Evolutionary conservation across 2,113 vertebrate genomes (phyloP).

Genomic region (Lampris incognitus): DNA sequence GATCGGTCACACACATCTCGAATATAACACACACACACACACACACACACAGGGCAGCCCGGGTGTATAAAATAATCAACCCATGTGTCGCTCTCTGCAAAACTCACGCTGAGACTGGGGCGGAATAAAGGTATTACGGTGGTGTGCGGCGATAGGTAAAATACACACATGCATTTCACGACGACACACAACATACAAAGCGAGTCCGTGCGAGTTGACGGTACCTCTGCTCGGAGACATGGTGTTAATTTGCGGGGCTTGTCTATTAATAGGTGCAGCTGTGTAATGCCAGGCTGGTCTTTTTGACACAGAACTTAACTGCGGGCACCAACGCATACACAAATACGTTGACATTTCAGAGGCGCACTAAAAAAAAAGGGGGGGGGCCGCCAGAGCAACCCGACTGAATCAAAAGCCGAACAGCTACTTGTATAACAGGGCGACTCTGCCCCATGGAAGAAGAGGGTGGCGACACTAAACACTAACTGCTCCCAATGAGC

Average conservation of each 20-base stretch:
- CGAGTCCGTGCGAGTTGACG: conserved; percentile 46
- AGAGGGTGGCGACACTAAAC: neutral
- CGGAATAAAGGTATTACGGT: too few species aligned
- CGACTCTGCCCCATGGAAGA: neutral
- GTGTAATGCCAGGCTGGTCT: conserved; percentile 46
- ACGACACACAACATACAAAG: neutral
- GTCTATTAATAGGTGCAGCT: conserved; percentile 71
- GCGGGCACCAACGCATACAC: conserved; percentile 7
- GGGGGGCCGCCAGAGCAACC: neutral
- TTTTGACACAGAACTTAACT: conserved; percentile 38
- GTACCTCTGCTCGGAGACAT: conserved; percentile 57
- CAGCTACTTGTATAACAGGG: neutral
- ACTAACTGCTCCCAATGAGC: too few species aligned
- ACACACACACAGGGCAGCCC: conserved; percentile 1
- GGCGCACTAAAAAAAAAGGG: neutral
- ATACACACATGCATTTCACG: neutral
- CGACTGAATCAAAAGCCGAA: conserved; percentile 2
- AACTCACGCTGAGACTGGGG: neutral
- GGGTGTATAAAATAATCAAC: neutral
- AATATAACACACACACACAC: conserved; percentile 22
- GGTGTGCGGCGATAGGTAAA: too few species aligned
- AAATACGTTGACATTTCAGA: conserved; percentile 8
- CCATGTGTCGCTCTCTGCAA: neutral
- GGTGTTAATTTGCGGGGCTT: conserved; percentile 65
- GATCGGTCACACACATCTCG: conserved; percentile 60